Percentiles rank a stretch among this genome's conserved stretches.
Evolutionary conservation across 2,888 invertebrate species (phyloP).

Genomic region (Microctonus aethiopoides): DNA sequence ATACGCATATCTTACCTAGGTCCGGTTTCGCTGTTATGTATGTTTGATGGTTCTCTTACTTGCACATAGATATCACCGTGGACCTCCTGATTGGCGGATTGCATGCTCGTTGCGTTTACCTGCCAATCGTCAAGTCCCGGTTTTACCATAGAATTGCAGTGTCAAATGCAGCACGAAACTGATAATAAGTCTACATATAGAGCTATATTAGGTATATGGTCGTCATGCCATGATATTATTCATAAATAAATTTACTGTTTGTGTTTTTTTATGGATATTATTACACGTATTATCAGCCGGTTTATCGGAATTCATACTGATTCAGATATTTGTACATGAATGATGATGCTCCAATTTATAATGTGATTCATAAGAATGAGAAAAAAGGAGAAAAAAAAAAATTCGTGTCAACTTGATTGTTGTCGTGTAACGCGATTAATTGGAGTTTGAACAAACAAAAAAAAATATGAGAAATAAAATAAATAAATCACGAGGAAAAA

Average conservation of each 20-base stretch:
- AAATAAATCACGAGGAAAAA: neutral
- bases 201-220: neutral
- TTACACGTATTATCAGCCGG: slow-evolving; percentile 5
- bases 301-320: slow-evolving; percentile 20
- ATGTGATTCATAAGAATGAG: slow-evolving; percentile 18
- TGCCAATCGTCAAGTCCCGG: slow-evolving; percentile 27
- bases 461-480: slow-evolving; percentile 14
- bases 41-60: slow-evolving; percentile 9
- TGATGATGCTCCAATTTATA: neutral
- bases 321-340: slow-evolving; percentile 16
- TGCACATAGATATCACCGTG: slow-evolving; percentile 28
- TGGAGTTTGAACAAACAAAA: slow-evolving; percentile 9
- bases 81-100: slow-evolving; percentile 35
- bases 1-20: slow-evolving; percentile 1
- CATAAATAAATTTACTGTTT: neutral
- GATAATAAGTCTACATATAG: neutral
- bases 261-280: neutral
- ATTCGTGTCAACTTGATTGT: slow-evolving; percentile 15
- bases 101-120: slow-evolving; percentile 26
- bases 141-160: slow-evolving; percentile 1
- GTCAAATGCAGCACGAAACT: neutral
- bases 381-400: slow-evolving; percentile 4
- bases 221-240: neutral
- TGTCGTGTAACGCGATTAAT: neutral
- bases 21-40: slow-evolving; percentile 13